phyloP scores from a whole-genome alignment of 2,797 vertebrate genomes.

The Poliocrania exsul region DNA sequence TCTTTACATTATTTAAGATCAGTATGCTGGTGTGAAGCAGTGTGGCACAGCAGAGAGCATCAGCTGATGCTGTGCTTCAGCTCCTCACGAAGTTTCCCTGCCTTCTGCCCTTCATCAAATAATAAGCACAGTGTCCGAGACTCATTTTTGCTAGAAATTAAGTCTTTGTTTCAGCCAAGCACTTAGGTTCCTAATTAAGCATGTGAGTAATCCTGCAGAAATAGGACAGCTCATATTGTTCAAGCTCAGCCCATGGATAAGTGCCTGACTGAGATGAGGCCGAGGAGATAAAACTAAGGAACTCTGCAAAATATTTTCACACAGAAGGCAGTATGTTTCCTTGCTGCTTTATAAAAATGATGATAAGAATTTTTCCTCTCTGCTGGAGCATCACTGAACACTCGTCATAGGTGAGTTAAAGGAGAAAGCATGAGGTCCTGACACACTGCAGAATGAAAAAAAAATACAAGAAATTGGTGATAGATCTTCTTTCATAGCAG shows the following conservation, averaged over 20 bases:
- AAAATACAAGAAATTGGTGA: neutral
- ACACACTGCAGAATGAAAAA: neutral
- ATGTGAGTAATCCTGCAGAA: constrained; percentile 33
- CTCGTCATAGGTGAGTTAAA: constrained; percentile 34
- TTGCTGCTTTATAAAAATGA: neutral
- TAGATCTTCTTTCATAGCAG: neutral
- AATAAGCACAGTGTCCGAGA: constrained; percentile 11
- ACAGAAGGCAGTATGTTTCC: neutral
- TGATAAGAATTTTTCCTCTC: neutral
- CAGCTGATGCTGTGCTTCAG: constrained; percentile 27
- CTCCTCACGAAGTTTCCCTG: neutral
- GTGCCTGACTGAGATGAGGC: neutral
- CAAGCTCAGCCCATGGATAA: neutral
- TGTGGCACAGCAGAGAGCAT: neutral
- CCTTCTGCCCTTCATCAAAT: constrained; percentile 11
- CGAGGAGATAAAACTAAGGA: neutral
- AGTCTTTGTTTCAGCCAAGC: constrained; percentile 26
- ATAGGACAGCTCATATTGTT: constrained; percentile 36
- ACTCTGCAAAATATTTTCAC: neutral
- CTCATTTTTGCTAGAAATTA: constrained; percentile 23
- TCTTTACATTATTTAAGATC: constrained; percentile 1
- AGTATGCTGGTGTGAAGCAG: neutral
- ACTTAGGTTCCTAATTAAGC: constrained; percentile 53
- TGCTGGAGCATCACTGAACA: neutral
- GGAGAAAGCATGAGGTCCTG: neutral